Evolutionary conservation across 2,797 vertebrate genomes (phyloP).

Genomic region (Pipistrellus kuhlii): DNA sequence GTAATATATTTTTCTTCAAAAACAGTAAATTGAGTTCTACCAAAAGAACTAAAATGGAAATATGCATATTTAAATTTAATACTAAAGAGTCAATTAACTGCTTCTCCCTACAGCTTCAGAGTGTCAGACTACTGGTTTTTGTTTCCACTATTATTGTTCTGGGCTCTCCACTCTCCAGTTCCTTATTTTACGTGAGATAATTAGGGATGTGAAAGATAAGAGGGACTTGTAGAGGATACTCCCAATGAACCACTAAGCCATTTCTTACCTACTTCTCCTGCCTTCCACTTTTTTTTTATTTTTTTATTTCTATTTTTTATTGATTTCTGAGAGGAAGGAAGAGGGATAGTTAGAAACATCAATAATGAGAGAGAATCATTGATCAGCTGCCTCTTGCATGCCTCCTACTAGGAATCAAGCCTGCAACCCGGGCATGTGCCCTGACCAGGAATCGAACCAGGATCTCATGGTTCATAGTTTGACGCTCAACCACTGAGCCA

Average conservation of each 20-base stretch:
- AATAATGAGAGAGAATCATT: too few species aligned
- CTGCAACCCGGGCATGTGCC: too few species aligned
- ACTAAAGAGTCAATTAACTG: not conserved
- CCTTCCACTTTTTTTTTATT: not conserved
- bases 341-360: too few species aligned
- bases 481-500: too few species aligned
- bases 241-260: not conserved
- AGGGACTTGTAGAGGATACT: not conserved
- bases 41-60: not conserved
- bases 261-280: not conserved
- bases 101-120: not conserved
- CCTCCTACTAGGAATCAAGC: too few species aligned
- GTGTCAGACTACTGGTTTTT: not conserved
- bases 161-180: not conserved
- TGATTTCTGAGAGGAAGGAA: too few species aligned
- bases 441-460: too few species aligned
- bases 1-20: not conserved
- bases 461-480: too few species aligned
- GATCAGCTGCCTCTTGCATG: too few species aligned
- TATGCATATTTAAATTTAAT: not conserved
- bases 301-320: too few species aligned
- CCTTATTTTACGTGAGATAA: not conserved
- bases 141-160: not conserved
- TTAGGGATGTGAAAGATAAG: not conserved
- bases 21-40: not conserved